phyloP scores from a whole-genome alignment of 2,888 invertebrate species.

The Kuschelorhynchus macadamiae region DNA sequence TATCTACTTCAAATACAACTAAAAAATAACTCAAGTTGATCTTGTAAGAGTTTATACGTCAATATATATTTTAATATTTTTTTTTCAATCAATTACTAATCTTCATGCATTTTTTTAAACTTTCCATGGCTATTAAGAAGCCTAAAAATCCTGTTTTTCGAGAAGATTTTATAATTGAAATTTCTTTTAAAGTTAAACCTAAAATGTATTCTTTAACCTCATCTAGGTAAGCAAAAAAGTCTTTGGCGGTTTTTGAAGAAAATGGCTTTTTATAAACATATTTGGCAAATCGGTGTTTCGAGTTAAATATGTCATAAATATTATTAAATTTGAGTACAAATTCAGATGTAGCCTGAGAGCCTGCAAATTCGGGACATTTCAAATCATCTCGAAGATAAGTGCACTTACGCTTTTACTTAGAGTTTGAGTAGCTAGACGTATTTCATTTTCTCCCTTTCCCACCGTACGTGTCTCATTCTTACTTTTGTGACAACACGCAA shows the following conservation, averaged over 20 bases:
- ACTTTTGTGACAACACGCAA: constrained; percentile 6
- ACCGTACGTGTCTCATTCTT: background rate
- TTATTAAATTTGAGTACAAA: constrained; percentile 22
- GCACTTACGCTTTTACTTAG: constrained; percentile 29
- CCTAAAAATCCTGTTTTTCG: constrained; percentile 36
- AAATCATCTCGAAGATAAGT: constrained; percentile 2
- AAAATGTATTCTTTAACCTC: constrained; percentile 8
- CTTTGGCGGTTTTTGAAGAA: background rate
- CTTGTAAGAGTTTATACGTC: constrained; percentile 39
- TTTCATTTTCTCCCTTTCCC: constrained; percentile 34
- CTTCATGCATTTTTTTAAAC: background rate
- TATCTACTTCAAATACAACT: constrained; percentile 40
- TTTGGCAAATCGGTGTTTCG: constrained; percentile 25
- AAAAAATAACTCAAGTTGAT: constrained; percentile 50
- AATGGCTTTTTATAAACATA: background rate
- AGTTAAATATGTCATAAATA: constrained; percentile 23
- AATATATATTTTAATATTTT: constrained; percentile 3
- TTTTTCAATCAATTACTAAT: constrained; percentile 17
- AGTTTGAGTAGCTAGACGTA: constrained; percentile 32
- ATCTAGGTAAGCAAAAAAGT: constrained; percentile 10
- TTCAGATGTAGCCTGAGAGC: background rate
- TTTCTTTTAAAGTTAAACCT: background rate
- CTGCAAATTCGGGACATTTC: background rate
- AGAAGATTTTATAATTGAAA: background rate
- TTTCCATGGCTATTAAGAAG: constrained; percentile 19